Conservation (phyloP, 2,113 vertebrate species). For the Gobius niger region DNA sequence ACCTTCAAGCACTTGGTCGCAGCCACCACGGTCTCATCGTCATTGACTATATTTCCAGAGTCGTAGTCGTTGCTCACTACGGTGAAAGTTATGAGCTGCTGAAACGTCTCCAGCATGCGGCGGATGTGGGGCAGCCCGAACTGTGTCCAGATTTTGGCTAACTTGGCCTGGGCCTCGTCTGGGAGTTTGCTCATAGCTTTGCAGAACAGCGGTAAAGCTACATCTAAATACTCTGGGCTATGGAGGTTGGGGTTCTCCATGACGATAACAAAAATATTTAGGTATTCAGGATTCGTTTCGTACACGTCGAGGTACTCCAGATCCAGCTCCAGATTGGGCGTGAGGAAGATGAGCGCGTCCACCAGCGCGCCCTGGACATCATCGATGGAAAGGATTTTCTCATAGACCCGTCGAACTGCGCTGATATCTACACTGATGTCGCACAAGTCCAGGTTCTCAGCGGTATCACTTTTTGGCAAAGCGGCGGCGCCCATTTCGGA, state of each 20-base stretch:
- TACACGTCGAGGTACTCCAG: conserved; percentile 96
- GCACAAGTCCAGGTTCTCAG: conserved; percentile 77
- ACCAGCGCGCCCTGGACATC: conserved; percentile 93
- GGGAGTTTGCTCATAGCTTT: conserved; percentile 98
- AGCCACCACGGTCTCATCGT: conserved; percentile 93
- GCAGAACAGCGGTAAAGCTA: conserved; percentile 93
- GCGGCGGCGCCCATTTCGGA: conserved; percentile 76
- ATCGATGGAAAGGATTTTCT: conserved; percentile 86
- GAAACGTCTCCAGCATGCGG: conserved; percentile 97
- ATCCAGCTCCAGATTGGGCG: conserved; percentile 96
- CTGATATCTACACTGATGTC: conserved; percentile 91
- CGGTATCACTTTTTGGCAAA: conserved; percentile 73
- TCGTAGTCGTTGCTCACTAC: conserved; percentile 96
- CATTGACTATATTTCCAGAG: conserved; percentile 90
- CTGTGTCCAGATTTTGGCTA: conserved; percentile 89
- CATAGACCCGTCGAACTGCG: conserved; percentile 89
- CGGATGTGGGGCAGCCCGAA: conserved; percentile 86
- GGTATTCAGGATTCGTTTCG: conserved; percentile 90
- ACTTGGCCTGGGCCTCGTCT: conserved; percentile 86
- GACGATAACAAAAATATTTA: conserved; percentile 95
- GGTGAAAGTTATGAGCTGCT: conserved; percentile 98
- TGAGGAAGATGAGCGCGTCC: conserved; percentile 93
- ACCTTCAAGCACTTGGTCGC: conserved; percentile 97
- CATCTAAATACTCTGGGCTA: conserved; percentile 96
- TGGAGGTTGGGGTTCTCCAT: conserved; percentile 98